Percentiles rank a stretch among this genome's conserved stretches.
These are phyloP conservation scores for Trichopoda pennipes DNA, from an alignment of 2,888 invertebrate species.

Conservation along the genomic window DNA sequence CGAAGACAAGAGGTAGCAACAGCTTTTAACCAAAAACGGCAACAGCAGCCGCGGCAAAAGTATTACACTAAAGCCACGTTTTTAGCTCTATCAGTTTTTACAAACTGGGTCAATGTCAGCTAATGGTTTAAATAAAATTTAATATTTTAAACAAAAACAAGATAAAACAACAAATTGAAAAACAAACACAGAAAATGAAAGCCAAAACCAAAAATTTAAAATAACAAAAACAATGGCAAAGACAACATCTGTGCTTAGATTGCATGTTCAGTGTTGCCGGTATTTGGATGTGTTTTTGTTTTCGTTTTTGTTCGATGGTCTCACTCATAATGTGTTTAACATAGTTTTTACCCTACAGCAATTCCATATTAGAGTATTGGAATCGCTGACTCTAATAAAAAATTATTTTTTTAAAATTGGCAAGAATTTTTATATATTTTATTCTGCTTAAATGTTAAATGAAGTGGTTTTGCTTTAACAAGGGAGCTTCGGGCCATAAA, in stretches of 20 bases:
- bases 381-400: not conserved
- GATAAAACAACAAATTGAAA: conserved; percentile 18
- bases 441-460: too few species aligned
- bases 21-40: conserved; percentile 19
- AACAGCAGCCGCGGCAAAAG: conserved; percentile 20
- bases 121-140: conserved; percentile 52
- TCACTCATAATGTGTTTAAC: not conserved
- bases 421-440: not conserved
- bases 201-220: conserved; percentile 4
- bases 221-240: not conserved
- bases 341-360: not conserved
- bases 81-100: conserved; percentile 34
- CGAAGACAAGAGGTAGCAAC: conserved; percentile 27
- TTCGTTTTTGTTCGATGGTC: not conserved
- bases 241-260: conserved; percentile 22
- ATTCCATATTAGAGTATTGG: too few species aligned
- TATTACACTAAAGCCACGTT: not conserved
- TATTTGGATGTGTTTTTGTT: not conserved
- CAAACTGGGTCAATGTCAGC: conserved; percentile 77
- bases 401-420: too few species aligned
- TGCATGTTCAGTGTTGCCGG: not conserved
- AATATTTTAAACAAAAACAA: conserved; percentile 40
- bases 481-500: too few species aligned
- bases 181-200: conserved; percentile 23
- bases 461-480: too few species aligned